Evolutionary conservation across 1,140 invertebrate genomes (phyloP).

Genomic region (Ganaspis sp.): DNA sequence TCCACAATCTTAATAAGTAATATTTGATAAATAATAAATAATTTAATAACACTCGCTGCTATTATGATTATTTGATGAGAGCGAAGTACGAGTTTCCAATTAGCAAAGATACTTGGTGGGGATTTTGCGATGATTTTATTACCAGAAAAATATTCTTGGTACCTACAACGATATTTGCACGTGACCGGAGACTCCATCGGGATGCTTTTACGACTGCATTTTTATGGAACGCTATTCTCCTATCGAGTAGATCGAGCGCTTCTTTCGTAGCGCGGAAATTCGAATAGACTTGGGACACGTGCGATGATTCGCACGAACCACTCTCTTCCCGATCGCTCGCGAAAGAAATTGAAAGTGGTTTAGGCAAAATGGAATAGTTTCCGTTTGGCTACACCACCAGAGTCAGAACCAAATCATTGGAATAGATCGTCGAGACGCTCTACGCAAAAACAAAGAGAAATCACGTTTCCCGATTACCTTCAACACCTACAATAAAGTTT

Average conservation of each 20-base stretch:
- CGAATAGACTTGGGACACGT: conserved; percentile 48
- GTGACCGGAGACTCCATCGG: conserved; percentile 45
- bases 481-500: not conserved
- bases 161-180: conserved; percentile 39
- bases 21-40: no score
- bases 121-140: conserved; percentile 17
- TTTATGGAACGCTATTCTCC: conserved; percentile 40
- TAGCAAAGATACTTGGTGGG: not conserved
- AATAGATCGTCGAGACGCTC: conserved; percentile 41
- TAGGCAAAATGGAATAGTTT: conserved; percentile 38
- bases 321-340: conserved; percentile 32
- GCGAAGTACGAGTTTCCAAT: not conserved
- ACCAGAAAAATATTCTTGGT: conserved; percentile 36
- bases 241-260: conserved; percentile 28
- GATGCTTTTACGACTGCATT: conserved; percentile 51
- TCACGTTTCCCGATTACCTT: not conserved
- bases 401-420: conserved; percentile 45
- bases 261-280: conserved; percentile 45
- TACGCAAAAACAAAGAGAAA: conserved; percentile 23
- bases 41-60: no score
- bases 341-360: conserved; percentile 53
- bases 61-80: no score
- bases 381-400: not conserved
- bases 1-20: not conserved
- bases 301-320: conserved; percentile 49